Evolutionary conservation across 2,113 vertebrate genomes (phyloP).

Genomic region (Benitochromis conjunctus): DNA sequence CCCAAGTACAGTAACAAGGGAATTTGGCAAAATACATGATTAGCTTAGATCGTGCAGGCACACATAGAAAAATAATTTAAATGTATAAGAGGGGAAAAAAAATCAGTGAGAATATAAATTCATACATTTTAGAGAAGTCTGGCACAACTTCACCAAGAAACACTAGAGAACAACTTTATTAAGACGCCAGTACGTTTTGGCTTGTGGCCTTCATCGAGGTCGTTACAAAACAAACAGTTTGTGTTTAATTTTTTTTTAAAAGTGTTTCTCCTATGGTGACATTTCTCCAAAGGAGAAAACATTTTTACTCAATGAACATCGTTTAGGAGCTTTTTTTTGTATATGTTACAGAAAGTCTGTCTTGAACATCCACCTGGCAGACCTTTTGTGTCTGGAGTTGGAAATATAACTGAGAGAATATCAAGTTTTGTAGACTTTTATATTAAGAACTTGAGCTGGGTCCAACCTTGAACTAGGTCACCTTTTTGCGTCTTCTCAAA

Average conservation of each 20-base stretch:
- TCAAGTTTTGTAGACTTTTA: fast-evolving
- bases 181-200: not conserved
- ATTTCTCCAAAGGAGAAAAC: not conserved
- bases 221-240: not conserved
- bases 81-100: not conserved
- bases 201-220: not conserved
- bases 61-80: not conserved
- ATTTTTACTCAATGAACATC: not conserved
- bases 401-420: not conserved
- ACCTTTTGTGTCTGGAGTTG: not conserved
- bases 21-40: not conserved
- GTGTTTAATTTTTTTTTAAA: not conserved
- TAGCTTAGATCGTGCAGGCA: not conserved
- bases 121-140: not conserved
- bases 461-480: not conserved
- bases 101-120: not conserved
- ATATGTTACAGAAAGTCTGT: not conserved
- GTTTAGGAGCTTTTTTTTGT: not conserved
- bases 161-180: not conserved
- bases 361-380: not conserved
- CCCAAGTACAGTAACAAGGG: not conserved
- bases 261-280: not conserved
- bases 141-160: not conserved
- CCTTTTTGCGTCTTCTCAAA: not conserved
- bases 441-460: not conserved